Percentiles rank a stretch among this genome's conserved stretches.
These are phyloP conservation scores for Cotesia glomerata DNA, from an alignment of 1,140 invertebrate species.

Conservation along the genomic window DNA sequence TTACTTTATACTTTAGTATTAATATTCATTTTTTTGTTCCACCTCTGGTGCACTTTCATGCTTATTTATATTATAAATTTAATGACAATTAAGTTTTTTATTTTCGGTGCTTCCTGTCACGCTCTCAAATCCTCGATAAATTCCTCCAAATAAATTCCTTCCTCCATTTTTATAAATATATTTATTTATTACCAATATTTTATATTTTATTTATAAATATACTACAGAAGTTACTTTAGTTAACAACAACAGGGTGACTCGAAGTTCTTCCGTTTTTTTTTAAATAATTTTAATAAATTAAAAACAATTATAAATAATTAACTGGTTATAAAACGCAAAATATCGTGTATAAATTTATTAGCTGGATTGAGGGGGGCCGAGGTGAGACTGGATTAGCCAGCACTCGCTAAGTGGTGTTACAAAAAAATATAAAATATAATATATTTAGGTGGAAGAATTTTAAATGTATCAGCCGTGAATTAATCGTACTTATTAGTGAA, in stretches of 20 bases:
- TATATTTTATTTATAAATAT: neutral
- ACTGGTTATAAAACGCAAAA: neutral
- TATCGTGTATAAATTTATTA: conserved; percentile 32
- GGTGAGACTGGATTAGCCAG: conserved; percentile 57
- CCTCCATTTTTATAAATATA: neutral
- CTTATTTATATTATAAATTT: neutral
- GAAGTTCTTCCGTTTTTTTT: conserved; percentile 13
- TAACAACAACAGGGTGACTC: conserved; percentile 2
- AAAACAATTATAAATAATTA: neutral
- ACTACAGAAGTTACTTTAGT: neutral
- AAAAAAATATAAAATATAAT: conserved; percentile 44
- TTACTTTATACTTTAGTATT: neutral
- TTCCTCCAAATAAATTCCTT: neutral
- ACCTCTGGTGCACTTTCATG: neutral
- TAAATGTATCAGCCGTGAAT: neutral
- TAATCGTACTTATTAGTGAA: neutral
- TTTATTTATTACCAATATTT: neutral
- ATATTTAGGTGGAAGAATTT: neutral
- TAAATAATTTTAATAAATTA: neutral
- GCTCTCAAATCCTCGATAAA: neutral
- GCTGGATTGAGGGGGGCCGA: conserved; percentile 60
- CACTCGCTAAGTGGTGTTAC: conserved; percentile 54
- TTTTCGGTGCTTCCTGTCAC: conserved; percentile 19
- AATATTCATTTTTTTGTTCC: neutral
- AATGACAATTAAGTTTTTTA: neutral